phyloP scores from a whole-genome alignment of 2,113 vertebrate species.

The Patagioenas fasciata region DNA sequence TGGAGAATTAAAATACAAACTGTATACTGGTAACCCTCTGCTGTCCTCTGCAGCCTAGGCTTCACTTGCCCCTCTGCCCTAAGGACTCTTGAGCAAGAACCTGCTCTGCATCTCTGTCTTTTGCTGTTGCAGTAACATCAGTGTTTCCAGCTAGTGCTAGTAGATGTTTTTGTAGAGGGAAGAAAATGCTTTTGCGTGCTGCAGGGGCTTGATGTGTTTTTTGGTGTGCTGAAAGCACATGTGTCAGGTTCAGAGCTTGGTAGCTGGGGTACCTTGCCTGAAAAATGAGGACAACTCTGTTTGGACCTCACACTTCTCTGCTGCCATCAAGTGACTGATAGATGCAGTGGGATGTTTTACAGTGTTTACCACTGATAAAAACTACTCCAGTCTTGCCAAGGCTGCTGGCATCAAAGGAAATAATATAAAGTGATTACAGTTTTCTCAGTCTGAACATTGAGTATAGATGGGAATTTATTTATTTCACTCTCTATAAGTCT shows the following conservation, averaged over 20 bases:
- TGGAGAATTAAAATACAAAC: not conserved
- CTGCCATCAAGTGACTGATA: not conserved
- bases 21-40: not conserved
- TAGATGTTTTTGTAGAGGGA: not conserved
- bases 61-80: not conserved
- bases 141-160: not conserved
- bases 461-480: not conserved
- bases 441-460: not conserved
- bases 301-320: not conserved
- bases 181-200: not conserved
- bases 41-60: not conserved
- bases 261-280: not conserved
- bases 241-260: not conserved
- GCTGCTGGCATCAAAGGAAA: slow-evolving; percentile 9
- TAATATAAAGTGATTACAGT: not conserved
- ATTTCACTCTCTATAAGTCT: not conserved
- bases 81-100: not conserved
- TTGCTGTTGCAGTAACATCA: not conserved
- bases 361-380: slow-evolving; percentile 3
- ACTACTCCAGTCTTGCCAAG: not conserved
- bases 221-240: not conserved
- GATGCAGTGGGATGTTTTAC: not conserved
- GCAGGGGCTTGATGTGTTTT: not conserved
- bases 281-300: not conserved
- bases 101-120: not conserved